Evolutionary conservation across 2,888 invertebrate genomes (phyloP), one percentile per base, ranked within the genome.

Genomic region (Tenodera sinensis): DNA sequence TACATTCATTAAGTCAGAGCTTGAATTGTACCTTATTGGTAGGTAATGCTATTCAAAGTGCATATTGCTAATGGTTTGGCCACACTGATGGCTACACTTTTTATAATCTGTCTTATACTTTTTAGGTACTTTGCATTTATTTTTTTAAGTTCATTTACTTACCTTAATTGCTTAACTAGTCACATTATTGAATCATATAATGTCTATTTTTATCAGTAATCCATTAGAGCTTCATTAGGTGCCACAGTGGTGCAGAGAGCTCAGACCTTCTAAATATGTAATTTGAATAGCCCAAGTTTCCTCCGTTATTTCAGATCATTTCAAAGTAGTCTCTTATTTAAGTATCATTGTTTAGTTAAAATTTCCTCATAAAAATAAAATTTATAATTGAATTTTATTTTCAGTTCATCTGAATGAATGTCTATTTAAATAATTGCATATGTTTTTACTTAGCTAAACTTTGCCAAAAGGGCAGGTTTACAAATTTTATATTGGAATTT

Each of bases 11-110:
- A 85, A 47, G 47, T 42, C 27, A 85, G 85, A 85, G 34, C 42
- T 34, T 42, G 42, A 42, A 12, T 42, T 71, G 25, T 71, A 71
- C 8, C 25, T 71, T 71, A 83, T 30, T 84, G 28, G 28, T 34
- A 84, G 90, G 88, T 85, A n/a, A 89, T 83, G 88, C 90, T 88
- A 71, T 71, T 71, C 54, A 71, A 71, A 71, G 4, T 71, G 54
- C 54, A 71, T 71, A 71, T 71, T 71, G 25, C 25, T 20, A 71
- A 54, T 15, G 54, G 54, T 54, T 54, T 54, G 54, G 54, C 15
- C 12, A 54, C 14, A 54, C 2, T 54, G 14, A 14, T 20, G 15
- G 54, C 1, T 12, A 0, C 12, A 42, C 0, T 42, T 42, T 42
- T 42, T 12, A 12, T 12, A 42, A 12, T 42, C 42, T 34, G 12